Percentiles rank a stretch among this genome's conserved stretches.
These are phyloP conservation scores for Nycteola revayana DNA, from an alignment of 2,888 invertebrate species.

Conservation along the genomic window DNA sequence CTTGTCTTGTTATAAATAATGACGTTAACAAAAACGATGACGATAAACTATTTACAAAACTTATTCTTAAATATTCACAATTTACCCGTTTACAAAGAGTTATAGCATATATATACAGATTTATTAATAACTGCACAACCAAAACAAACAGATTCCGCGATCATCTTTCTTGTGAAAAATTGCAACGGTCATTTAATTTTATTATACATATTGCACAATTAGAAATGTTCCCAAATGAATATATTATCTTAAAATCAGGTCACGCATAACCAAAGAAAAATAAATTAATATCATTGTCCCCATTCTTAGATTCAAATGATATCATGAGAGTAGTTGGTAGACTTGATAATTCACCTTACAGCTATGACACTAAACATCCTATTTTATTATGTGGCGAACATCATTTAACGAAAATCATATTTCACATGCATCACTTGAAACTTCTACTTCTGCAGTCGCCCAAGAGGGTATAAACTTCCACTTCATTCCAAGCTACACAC, in stretches of 20 bases:
- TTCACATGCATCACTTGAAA: too few relatives aligned
- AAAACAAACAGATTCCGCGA: neutral
- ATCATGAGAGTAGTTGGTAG: too few relatives aligned
- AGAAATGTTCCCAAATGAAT: slow-evolving; percentile 10
- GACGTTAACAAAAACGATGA: slow-evolving; percentile 1
- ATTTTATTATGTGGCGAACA: too few relatives aligned
- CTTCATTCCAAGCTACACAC: too few relatives aligned
- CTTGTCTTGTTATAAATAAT: neutral
- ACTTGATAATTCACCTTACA: too few relatives aligned
- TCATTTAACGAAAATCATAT: too few relatives aligned
- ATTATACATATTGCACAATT: slow-evolving; percentile 5
- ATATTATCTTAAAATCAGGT: neutral
- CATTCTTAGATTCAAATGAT: slow-evolving; percentile 26
- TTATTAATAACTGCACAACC: slow-evolving; percentile 4
- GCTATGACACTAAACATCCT: too few relatives aligned
- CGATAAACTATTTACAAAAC: slow-evolving; percentile 1
- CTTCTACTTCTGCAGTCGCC: too few relatives aligned
- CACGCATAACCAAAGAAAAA: neutral
- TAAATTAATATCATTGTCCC: slow-evolving; percentile 8
- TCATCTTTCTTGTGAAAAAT: slow-evolving; percentile 2
- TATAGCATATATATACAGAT: slow-evolving; percentile 3
- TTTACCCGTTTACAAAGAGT: slow-evolving; percentile 2
- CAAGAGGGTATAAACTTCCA: too few relatives aligned
- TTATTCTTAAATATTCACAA: slow-evolving; percentile 6
- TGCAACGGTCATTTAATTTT: neutral